Conservation (phyloP, 2,888 invertebrate species). For the Pyrochroa serraticornis region DNA sequence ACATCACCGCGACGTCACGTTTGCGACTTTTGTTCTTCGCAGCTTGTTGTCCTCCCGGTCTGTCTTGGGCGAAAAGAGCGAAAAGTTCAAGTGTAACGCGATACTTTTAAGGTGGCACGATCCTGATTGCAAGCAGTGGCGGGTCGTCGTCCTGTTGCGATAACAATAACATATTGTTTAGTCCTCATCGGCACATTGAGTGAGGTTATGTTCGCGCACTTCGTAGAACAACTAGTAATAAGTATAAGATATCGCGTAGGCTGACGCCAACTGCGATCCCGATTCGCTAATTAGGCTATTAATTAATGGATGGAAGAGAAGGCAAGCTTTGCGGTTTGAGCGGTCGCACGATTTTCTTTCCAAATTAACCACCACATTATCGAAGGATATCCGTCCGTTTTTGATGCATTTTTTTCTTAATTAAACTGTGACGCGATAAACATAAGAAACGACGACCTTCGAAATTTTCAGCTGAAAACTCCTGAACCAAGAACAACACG, state of each 20-base stretch:
- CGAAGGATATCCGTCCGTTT: slow-evolving; percentile 27
- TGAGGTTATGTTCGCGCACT: slow-evolving; percentile 14
- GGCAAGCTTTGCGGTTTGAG: slow-evolving; percentile 26
- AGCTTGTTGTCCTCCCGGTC: background rate
- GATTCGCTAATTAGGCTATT: slow-evolving; percentile 10
- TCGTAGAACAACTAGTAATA: slow-evolving; percentile 2
- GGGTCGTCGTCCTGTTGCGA: slow-evolving; percentile 38
- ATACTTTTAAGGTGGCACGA: slow-evolving; percentile 12
- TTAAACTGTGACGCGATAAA: background rate
- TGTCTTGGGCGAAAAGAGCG: no score
- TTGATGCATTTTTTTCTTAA: slow-evolving; percentile 5
- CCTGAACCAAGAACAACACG: background rate
- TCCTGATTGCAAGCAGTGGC: slow-evolving; percentile 19
- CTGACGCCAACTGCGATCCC: no score
- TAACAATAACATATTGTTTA: slow-evolving; percentile 41
- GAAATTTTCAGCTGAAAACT: background rate
- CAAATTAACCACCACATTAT: slow-evolving; percentile 27
- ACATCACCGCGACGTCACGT: slow-evolving; percentile 37
- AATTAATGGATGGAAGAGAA: slow-evolving; percentile 22
- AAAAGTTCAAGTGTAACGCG: no score
- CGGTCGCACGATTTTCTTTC: slow-evolving; percentile 20
- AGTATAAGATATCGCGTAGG: no score
- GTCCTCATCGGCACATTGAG: slow-evolving; percentile 31
- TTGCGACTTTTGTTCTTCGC: slow-evolving; percentile 19
- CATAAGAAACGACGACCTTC: background rate